Conservation (phyloP, 1,140 invertebrate genomes). For the Protaetia brevitarsis region DNA sequence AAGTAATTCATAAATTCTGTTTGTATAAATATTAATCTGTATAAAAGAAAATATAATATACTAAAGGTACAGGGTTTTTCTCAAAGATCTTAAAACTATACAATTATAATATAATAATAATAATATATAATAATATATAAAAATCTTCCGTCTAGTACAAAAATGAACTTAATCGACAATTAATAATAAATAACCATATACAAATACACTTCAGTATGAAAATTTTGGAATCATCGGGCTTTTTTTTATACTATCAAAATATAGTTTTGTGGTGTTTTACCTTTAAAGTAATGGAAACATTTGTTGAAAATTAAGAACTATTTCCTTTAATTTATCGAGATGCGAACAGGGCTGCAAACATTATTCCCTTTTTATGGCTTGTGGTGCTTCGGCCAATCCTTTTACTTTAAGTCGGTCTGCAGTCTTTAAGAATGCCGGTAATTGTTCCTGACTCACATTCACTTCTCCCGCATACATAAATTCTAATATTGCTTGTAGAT, state of each 20-base stretch:
- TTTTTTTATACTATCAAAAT: conserved; percentile 12
- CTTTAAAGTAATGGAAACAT: conserved; percentile 13
- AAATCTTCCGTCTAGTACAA: conserved; percentile 10
- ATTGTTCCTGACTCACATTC: conserved; percentile 91
- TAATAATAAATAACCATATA: conserved; percentile 3
- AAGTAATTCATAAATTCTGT: conserved; percentile 11
- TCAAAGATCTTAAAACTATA: conserved; percentile 13
- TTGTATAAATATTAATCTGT: conserved; percentile 12
- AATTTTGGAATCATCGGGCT: conserved; percentile 4
- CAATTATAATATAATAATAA: conserved; percentile 10
- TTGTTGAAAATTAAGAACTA: conserved; percentile 10
- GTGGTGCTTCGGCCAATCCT: conserved; percentile 79
- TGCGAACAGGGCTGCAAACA: conserved; percentile 31
- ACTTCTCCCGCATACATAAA: conserved; percentile 96
- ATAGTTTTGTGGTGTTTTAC: conserved; percentile 16
- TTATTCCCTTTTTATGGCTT: conserved; percentile 72
- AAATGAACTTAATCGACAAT: conserved; percentile 6
- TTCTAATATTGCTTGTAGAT: conserved; percentile 89
- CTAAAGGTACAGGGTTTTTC: conserved; percentile 8
- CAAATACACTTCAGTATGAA: conserved; percentile 5
- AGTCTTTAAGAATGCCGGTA: conserved; percentile 90
- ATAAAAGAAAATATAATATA: conserved; percentile 7
- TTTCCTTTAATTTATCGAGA: conserved; percentile 9
- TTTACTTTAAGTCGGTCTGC: conserved; percentile 91
- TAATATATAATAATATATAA: conserved; percentile 16